Percentiles rank a stretch among this genome's conserved stretches.
Conservation (phyloP, 2,113 vertebrate species). For the Psilopogon haemacephalus region DNA sequence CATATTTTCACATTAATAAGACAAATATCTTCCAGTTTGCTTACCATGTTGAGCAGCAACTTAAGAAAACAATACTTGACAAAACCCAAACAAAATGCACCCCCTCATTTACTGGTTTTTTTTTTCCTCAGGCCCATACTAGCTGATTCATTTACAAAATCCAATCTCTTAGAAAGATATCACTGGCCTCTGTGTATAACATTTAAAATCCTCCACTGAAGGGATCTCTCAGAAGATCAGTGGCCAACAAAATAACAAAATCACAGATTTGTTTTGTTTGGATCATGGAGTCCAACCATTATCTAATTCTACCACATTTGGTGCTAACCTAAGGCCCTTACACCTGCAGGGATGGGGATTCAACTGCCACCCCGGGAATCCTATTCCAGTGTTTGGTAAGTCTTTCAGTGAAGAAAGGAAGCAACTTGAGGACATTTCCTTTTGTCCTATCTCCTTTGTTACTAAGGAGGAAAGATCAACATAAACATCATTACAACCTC, state of each 20-base stretch:
- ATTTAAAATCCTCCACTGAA: not conserved
- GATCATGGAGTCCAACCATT: too few relatives aligned
- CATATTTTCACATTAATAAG: not conserved
- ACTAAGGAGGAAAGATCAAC: too few relatives aligned
- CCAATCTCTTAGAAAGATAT: not conserved
- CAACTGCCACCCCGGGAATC: too few relatives aligned
- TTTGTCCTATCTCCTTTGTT: too few relatives aligned
- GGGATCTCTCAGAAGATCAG: not conserved
- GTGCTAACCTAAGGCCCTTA: too few relatives aligned
- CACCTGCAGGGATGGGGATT: too few relatives aligned
- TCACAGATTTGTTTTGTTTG: too few relatives aligned
- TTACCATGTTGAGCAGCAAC: not conserved
- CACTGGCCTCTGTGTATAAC: not conserved
- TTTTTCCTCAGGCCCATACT: not conserved
- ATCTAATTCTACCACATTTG: too few relatives aligned
- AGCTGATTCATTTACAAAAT: not conserved
- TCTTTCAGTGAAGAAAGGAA: too few relatives aligned
- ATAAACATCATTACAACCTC: too few relatives aligned
- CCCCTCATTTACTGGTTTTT: not conserved
- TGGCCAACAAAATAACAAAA: not conserved
- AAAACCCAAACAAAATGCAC: conserved; percentile 4
- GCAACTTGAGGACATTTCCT: too few relatives aligned
- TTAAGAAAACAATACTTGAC: not conserved
- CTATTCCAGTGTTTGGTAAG: too few relatives aligned
- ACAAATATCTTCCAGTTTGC: not conserved